Evolutionary conservation across 2,797 vertebrate genomes (phyloP).

Genomic region (Microctenopoma lineatum): DNA sequence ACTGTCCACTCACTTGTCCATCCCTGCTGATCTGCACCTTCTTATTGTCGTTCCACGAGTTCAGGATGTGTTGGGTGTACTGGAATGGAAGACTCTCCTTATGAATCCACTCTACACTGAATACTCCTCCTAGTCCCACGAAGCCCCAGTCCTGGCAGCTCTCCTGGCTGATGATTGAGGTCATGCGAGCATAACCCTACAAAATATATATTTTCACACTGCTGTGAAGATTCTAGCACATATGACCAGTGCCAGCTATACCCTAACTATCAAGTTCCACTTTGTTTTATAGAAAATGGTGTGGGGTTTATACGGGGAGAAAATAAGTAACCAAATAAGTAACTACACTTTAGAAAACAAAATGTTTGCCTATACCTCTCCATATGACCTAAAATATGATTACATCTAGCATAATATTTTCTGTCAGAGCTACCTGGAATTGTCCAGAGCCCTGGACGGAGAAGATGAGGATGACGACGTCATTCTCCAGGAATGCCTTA

Average conservation of each 20-base stretch:
- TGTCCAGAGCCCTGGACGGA: conserved; percentile 93
- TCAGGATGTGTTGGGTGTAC: conserved; percentile 88
- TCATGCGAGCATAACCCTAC: conserved; percentile 94
- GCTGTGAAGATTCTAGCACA: not conserved
- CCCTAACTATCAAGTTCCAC: no score
- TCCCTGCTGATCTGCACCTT: conserved; percentile 95
- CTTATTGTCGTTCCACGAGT: conserved; percentile 94
- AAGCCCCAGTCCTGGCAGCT: conserved; percentile 91
- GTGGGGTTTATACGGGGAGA: no score
- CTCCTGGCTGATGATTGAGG: conserved; percentile 85
- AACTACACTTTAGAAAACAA: no score
- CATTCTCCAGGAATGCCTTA: conserved; percentile 87
- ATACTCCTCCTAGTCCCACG: conserved; percentile 87
- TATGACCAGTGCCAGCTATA: no score
- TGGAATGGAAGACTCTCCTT: conserved; percentile 91
- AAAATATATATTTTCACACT: not conserved
- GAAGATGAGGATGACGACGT: conserved; percentile 89
- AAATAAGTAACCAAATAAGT: no score
- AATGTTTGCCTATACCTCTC: no score
- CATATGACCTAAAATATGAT: not conserved
- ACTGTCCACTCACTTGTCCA: conserved; percentile 86
- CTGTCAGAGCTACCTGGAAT: conserved; percentile 87
- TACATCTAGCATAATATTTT: not conserved
- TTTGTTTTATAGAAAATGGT: no score
- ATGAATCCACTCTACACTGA: conserved; percentile 91